phyloP scores from a whole-genome alignment of 2,888 invertebrate species.

The Poecilobothrus nobilitatus region DNA sequence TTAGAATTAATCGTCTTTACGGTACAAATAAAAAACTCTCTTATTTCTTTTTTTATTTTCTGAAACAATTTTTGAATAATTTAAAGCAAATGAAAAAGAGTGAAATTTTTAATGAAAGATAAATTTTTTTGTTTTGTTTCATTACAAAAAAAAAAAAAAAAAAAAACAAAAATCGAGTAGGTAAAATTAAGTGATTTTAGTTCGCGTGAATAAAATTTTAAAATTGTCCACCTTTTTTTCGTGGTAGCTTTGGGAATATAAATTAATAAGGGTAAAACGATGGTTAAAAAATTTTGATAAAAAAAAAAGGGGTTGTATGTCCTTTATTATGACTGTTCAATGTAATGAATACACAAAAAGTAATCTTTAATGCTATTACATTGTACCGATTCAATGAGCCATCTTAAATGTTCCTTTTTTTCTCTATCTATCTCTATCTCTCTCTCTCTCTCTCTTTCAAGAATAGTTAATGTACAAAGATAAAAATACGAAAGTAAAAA shows the following conservation, averaged over 20 bases:
- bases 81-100: too few species aligned
- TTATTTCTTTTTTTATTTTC: too few species aligned
- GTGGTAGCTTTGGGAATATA: background rate
- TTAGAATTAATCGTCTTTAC: conserved; percentile 2
- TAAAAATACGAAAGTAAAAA: background rate
- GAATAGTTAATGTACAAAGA: background rate
- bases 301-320: too few species aligned
- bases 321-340: background rate
- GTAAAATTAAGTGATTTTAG: background rate
- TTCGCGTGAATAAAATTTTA: background rate
- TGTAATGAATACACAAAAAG: background rate
- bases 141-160: background rate
- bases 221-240: background rate
- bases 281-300: background rate
- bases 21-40: background rate
- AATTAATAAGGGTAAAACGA: background rate
- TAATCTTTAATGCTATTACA: background rate
- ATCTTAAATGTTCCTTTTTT: background rate
- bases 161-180: background rate
- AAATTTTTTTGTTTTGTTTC: too few species aligned
- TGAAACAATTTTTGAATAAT: too few species aligned
- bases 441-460: background rate
- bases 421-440: too few species aligned
- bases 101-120: too few species aligned
- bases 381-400: conserved; percentile 2